These are phyloP conservation scores for Discoglossus pictus DNA, from an alignment of 2,797 vertebrate genomes.

Conservation along the genomic window DNA sequence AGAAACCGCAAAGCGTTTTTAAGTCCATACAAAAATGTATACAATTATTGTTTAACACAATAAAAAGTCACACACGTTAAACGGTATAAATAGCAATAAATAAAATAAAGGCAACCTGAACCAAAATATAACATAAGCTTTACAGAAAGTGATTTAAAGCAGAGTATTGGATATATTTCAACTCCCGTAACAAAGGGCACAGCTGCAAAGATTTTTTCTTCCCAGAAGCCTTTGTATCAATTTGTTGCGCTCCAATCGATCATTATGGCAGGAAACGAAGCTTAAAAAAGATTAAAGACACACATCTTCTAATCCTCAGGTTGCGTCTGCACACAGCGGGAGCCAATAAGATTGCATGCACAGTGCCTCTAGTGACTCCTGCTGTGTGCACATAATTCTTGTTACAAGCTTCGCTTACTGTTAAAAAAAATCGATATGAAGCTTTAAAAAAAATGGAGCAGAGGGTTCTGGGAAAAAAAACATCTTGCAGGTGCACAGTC, in stretches of 20 bases:
- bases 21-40: too few relatives aligned
- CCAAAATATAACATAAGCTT: too few relatives aligned
- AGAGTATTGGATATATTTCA: too few relatives aligned
- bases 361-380: constrained; percentile 11
- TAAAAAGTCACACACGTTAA: too few relatives aligned
- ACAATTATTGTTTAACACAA: too few relatives aligned
- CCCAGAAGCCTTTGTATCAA: constrained; percentile 28
- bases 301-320: constrained; percentile 31
- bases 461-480: not conserved
- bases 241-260: constrained; percentile 40
- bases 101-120: too few relatives aligned
- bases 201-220: constrained; percentile 33
- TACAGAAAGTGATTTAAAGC: too few relatives aligned
- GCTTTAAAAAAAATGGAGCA: not conserved
- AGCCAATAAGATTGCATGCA: constrained; percentile 31
- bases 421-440: constrained; percentile 28
- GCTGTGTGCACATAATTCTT: constrained; percentile 20
- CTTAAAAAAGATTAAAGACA: constrained; percentile 42
- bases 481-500: too few relatives aligned
- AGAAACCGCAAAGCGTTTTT: too few relatives aligned
- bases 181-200: constrained; percentile 18
- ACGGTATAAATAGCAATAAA: too few relatives aligned
- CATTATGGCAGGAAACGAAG: constrained; percentile 39
- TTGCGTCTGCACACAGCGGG: constrained; percentile 35
- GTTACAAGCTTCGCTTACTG: constrained; percentile 10